phyloP scores from a whole-genome alignment of 2,888 invertebrate genomes.

The Epinotia bilunana region DNA sequence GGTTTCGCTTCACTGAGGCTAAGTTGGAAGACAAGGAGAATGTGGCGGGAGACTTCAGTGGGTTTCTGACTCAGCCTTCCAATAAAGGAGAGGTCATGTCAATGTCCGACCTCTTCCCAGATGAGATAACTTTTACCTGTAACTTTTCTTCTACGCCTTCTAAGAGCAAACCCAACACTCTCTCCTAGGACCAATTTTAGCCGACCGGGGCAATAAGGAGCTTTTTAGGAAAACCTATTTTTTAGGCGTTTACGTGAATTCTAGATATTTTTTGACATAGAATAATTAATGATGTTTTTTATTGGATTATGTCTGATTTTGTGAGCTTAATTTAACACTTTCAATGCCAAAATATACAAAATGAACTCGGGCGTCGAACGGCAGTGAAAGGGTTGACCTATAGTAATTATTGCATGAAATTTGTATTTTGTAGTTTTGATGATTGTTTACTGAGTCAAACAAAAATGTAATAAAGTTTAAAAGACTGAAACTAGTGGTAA shows the following conservation, averaged over 20 bases:
- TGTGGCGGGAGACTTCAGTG: slow-evolving; percentile 64
- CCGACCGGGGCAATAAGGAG: slow-evolving; percentile 45
- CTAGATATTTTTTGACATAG: slow-evolving; percentile 61
- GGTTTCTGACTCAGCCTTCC: slow-evolving; percentile 61
- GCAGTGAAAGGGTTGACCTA: slow-evolving; percentile 47
- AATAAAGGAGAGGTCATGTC: slow-evolving; percentile 73
- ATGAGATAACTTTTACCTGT: slow-evolving; percentile 77
- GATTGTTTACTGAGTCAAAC: slow-evolving; percentile 66
- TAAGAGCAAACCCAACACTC: slow-evolving; percentile 73
- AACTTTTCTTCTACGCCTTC: slow-evolving; percentile 81
- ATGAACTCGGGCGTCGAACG: slow-evolving; percentile 27
- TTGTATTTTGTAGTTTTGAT: slow-evolving; percentile 62
- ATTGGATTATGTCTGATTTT: slow-evolving; percentile 57
- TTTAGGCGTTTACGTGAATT: slow-evolving; percentile 66
- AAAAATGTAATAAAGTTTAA: slow-evolving; percentile 64
- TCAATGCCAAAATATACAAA: slow-evolving; percentile 5
- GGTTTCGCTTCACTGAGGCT: slow-evolving; percentile 64
- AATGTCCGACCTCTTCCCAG: slow-evolving; percentile 76
- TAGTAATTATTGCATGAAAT: slow-evolving; percentile 65
- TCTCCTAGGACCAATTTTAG: slow-evolving; percentile 53
- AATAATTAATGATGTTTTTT: slow-evolving; percentile 69
- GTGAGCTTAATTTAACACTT: slow-evolving; percentile 44
- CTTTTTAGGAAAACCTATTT: slow-evolving; percentile 60
- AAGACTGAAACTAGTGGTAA: slow-evolving; percentile 47
- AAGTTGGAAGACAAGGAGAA: slow-evolving; percentile 73